Conservation (phyloP, 2,888 invertebrate species). For the Tinea pellionella region DNA sequence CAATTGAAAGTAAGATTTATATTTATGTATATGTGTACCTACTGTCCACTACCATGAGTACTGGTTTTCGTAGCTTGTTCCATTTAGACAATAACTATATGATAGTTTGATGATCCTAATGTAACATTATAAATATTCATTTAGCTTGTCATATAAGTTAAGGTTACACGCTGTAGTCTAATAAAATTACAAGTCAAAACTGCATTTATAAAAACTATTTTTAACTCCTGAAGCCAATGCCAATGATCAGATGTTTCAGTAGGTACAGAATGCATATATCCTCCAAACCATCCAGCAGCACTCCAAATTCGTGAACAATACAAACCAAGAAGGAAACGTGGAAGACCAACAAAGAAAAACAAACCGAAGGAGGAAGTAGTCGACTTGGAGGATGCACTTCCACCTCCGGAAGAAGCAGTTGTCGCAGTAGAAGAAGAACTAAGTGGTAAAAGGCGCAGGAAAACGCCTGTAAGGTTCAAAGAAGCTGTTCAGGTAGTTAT, state of each 20-base stretch:
- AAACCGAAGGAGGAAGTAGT: slow-evolving; percentile 55
- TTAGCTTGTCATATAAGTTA: too few relatives aligned
- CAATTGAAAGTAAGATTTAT: too few relatives aligned
- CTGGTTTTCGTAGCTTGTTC: too few relatives aligned
- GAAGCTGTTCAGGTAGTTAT: slow-evolving; percentile 70
- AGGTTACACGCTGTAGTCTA: too few relatives aligned
- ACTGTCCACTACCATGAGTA: too few relatives aligned
- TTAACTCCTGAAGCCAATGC: too few relatives aligned
- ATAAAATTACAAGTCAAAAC: too few relatives aligned
- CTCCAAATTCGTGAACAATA: slow-evolving; percentile 74
- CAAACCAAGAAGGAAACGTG: slow-evolving; percentile 75
- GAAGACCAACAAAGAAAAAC: slow-evolving; percentile 60
- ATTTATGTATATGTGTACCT: too few relatives aligned
- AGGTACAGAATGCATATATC: slow-evolving; percentile 71
- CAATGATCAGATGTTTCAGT: slow-evolving; percentile 41
- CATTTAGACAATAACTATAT: too few relatives aligned
- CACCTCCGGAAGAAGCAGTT: neutral
- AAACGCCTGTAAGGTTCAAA: slow-evolving; percentile 72
- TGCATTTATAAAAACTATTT: too few relatives aligned
- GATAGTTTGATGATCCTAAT: too few relatives aligned
- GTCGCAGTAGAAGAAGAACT: slow-evolving; percentile 46
- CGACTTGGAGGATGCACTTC: slow-evolving; percentile 14
- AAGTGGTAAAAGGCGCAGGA: slow-evolving; percentile 72
- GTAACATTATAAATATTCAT: too few relatives aligned
- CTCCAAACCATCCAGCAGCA: slow-evolving; percentile 73